Evolutionary conservation across 1,140 invertebrate species (phyloP), one percentile per base, ranked within the genome.

Genomic region (Pogonognathellus flavescens): DNA sequence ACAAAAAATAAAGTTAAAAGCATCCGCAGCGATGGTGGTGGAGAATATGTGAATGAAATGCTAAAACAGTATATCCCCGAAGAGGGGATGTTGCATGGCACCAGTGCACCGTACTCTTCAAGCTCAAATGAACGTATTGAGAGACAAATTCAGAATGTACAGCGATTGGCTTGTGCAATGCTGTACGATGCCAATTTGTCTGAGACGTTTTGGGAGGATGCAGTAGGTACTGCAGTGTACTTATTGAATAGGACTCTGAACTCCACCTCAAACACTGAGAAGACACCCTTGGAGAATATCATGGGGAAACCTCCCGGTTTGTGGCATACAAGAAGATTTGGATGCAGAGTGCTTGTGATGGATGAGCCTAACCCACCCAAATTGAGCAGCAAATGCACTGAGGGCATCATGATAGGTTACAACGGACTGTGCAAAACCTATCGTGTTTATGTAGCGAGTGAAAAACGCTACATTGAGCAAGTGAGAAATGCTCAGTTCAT

Each of bases 351-450:
- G 22, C 52, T 1, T 14, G 49, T 49, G 14, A 1, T 11, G 13
- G n/a, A 41, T 18, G 11, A 76, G 60, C 1, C 5, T 8, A 85
- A 60, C 59, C 20, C 20, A 16, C 57, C 6, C n/a, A 14, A 41
- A 31, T 72, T 3, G 60, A 52, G 0, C 18, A 59, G 50, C 6
- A 72, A 62, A 62, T 3, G n/a, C 4, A 81, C 2, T 8, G 57
- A 80, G 49, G 60, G 55, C 53, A 31, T 85, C 3, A 2, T 59
- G 14, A 25, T 72, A 55, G 60, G 84, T 3, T 72, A 85, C 53
- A 41, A 72, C 16, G 72, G 1, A 9, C 3, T 14, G 6, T 1
- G 9, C 25, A 31, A 80, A 2, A 22, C 18, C 4, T 83, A 83
- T 16, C 13, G 14, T 41, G 11, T 72, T 5, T 59, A 85, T 81